Evolutionary conservation across 2,113 vertebrate species (phyloP).

Genomic region (Cnemophilus loriae): DNA sequence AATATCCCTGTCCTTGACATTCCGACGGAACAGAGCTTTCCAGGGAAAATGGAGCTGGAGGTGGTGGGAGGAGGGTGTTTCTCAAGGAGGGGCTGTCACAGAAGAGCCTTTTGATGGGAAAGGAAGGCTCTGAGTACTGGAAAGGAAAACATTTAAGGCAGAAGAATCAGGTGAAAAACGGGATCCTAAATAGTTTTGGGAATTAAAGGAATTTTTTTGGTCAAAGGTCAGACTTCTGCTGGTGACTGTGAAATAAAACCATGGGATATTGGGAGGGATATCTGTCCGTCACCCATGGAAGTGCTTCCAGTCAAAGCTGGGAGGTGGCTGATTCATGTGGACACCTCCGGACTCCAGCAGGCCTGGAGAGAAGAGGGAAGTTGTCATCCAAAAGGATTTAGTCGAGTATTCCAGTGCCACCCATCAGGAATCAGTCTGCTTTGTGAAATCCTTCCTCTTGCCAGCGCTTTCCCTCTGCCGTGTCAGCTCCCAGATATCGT

Average conservation of each 20-base stretch:
- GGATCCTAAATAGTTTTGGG: not conserved
- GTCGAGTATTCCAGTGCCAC: not conserved
- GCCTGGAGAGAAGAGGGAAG: not conserved
- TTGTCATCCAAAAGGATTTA: not conserved
- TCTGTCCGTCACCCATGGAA: rapidly evolving
- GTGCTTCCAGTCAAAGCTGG: not conserved
- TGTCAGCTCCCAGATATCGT: not conserved
- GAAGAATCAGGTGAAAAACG: not conserved
- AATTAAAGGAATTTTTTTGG: not conserved
- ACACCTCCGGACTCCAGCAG: not conserved
- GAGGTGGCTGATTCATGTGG: not conserved
- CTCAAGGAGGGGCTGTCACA: not conserved
- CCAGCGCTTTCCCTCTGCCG: not conserved
- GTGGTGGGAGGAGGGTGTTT: not conserved
- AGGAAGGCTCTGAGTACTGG: not conserved
- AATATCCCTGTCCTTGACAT: conserved; percentile 30
- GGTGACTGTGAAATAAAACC: not conserved
- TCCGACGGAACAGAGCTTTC: not conserved
- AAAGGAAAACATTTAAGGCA: not conserved
- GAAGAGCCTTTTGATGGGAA: not conserved
- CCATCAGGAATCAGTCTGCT: not conserved
- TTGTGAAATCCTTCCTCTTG: not conserved
- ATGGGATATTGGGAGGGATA: not conserved
- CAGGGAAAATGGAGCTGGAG: not conserved
- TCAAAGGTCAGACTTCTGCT: not conserved